Conservation (phyloP, 1,140 invertebrate genomes). For the Ceratitis capitata region DNA sequence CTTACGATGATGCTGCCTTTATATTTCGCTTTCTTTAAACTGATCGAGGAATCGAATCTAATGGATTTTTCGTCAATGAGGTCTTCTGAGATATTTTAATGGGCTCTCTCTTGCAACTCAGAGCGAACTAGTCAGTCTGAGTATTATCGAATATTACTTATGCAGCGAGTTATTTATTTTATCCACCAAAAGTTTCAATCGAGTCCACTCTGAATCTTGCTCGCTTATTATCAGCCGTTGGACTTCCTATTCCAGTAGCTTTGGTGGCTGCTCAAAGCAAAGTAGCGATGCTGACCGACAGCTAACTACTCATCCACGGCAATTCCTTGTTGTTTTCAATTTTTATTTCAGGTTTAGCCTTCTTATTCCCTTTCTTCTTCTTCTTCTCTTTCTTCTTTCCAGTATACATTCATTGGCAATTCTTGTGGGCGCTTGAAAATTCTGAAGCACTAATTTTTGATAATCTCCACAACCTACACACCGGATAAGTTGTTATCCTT, state of each 20-base stretch:
- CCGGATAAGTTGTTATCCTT: background rate
- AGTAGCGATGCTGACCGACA: background rate
- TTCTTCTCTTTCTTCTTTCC: background rate
- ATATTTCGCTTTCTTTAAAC: no score
- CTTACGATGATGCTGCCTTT: no score
- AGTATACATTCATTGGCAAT: no score
- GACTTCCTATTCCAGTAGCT: background rate
- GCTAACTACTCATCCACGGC: background rate
- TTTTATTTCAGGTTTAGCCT: background rate
- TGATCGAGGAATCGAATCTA: no score
- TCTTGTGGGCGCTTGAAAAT: background rate
- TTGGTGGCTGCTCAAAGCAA: background rate
- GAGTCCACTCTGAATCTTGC: no score
- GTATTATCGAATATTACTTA: no score
- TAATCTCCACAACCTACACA: background rate
- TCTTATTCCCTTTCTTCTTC: background rate
- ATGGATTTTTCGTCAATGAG: no score
- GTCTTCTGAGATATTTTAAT: no score
- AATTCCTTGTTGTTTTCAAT: background rate
- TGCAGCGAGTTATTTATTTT: no score
- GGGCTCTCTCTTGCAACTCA: no score
- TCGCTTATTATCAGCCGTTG: no score
- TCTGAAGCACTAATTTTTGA: constrained; percentile 9
- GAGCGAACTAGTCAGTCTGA: background rate
- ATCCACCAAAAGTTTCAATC: no score